Evolutionary conservation across 2,113 vertebrate species (phyloP).

Genomic region (Naja naja): DNA sequence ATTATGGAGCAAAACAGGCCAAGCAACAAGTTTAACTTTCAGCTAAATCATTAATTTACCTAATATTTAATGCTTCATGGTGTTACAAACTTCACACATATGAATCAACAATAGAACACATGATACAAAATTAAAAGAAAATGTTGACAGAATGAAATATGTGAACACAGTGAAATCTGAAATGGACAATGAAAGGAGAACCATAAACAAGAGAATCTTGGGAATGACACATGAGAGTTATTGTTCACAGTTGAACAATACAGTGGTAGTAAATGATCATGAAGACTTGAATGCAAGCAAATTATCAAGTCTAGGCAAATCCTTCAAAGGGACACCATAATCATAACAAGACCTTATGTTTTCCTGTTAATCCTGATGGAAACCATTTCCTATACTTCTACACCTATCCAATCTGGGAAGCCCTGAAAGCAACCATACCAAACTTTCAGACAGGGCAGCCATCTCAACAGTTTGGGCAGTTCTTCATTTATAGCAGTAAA

Average conservation of each 20-base stretch:
- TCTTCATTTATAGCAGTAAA: neutral
- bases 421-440: neutral
- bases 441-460: neutral
- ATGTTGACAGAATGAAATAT: constrained; percentile 5
- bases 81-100: neutral
- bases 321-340: neutral
- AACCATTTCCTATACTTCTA: neutral
- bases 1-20: neutral
- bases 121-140: neutral
- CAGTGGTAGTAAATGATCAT: neutral
- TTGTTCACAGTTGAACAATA: neutral
- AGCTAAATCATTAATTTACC: neutral
- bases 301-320: neutral
- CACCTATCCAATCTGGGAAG: neutral
- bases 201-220: neutral
- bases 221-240: neutral
- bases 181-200: neutral
- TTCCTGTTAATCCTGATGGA: neutral
- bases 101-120: neutral
- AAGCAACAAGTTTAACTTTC: neutral
- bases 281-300: neutral
- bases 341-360: neutral
- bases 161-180: neutral
- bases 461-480: neutral
- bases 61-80: neutral